A percentile compares a stretch with the other conserved stretches of the same genome.
Evolutionary conservation across 2,888 invertebrate species (phyloP).

Genomic region (Boloria euphrosyne): DNA sequence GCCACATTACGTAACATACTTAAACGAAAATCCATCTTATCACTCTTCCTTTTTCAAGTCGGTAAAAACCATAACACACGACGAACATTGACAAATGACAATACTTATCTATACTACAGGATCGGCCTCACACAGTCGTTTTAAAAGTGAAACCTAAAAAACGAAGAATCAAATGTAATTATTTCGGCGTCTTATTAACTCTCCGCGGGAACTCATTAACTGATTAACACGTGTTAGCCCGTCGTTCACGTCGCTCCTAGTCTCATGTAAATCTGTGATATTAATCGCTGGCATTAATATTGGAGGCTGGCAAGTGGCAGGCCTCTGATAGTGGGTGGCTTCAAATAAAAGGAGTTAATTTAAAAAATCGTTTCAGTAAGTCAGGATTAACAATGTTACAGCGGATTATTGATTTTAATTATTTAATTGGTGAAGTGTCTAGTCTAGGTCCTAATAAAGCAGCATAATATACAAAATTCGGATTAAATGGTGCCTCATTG

Average conservation of each 20-base stretch:
- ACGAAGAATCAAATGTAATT: constrained; percentile 52
- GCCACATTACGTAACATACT: no score
- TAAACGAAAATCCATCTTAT: no score
- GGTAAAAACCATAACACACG: no score
- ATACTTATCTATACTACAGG: background rate
- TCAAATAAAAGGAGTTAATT: constrained; percentile 10
- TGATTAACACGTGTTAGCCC: constrained; percentile 59
- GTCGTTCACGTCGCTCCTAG: background rate
- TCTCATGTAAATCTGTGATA: constrained; percentile 16
- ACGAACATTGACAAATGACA: no score
- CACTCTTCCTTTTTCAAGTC: no score
- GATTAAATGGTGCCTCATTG: no score
- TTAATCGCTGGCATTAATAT: constrained; percentile 29
- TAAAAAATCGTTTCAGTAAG: background rate
- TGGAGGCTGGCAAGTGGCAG: constrained; percentile 1
- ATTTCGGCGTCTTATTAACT: constrained; percentile 64
- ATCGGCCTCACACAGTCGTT: background rate
- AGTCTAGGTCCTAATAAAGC: no score
- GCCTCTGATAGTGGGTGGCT: constrained; percentile 16
- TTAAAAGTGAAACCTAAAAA: constrained; percentile 11
- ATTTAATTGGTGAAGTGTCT: no score
- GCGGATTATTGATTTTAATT: no score
- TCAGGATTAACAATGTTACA: background rate
- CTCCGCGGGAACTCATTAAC: constrained; percentile 59
- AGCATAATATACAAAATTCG: no score